Evolutionary conservation across 2,888 invertebrate species (phyloP).

Genomic region (Platycheirus rosarum): DNA sequence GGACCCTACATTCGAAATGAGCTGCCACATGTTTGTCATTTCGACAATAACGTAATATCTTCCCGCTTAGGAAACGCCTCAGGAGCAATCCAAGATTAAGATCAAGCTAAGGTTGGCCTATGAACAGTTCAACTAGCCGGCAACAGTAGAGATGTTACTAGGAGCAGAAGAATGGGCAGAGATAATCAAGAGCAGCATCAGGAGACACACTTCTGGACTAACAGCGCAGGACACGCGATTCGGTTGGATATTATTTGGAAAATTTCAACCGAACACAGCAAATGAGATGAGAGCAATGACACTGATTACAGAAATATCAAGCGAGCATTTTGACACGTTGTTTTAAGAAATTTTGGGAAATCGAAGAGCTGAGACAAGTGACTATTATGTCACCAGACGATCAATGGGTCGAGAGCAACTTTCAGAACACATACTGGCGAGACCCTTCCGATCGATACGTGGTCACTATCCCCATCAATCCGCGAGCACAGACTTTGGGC

Average conservation of each 20-base stretch:
- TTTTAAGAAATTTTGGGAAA: slow-evolving; percentile 10
- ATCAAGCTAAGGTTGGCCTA: too few relatives aligned
- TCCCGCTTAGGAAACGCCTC: background rate
- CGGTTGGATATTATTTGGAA: slow-evolving; percentile 1
- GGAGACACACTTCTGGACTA: too few relatives aligned
- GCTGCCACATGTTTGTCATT: too few relatives aligned
- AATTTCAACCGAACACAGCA: slow-evolving; percentile 1
- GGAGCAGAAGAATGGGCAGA: slow-evolving; percentile 24
- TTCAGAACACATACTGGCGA: too few relatives aligned
- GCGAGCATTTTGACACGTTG: background rate
- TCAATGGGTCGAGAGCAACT: slow-evolving; percentile 30
- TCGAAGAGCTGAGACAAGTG: slow-evolving; percentile 14
- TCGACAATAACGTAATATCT: too few relatives aligned
- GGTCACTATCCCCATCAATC: too few relatives aligned
- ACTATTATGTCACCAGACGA: slow-evolving; percentile 4
- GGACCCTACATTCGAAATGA: too few relatives aligned
- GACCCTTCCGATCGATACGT: too few relatives aligned
- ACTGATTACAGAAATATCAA: background rate
- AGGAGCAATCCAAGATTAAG: too few relatives aligned
- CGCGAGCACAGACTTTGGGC: too few relatives aligned
- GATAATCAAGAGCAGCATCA: too few relatives aligned
- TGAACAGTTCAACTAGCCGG: slow-evolving; percentile 6
- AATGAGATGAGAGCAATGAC: background rate
- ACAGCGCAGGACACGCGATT: too few relatives aligned
- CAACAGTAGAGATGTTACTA: slow-evolving; percentile 7